A percentile compares a stretch with the other conserved stretches of the same genome.
Conservation (phyloP, 1,140 invertebrate genomes). For the Oryctes rhinoceros region DNA sequence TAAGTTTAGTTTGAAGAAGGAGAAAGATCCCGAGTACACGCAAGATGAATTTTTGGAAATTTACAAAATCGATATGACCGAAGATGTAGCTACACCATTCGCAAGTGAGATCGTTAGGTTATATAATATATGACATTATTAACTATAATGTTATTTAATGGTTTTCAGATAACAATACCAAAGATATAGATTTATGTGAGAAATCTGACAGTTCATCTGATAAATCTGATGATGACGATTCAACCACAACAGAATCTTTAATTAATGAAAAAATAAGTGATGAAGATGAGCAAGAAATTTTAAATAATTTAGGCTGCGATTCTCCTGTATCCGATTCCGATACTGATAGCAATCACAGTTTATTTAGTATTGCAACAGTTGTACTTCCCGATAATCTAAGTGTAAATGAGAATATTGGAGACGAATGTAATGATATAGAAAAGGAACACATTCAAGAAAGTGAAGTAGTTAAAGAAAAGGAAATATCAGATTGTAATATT, state of each 20-base stretch:
- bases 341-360: background rate
- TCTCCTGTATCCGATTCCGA: background rate
- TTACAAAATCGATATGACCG: constrained; percentile 27
- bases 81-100: background rate
- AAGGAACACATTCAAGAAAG: background rate
- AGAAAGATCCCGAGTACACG: background rate
- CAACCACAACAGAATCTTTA: background rate
- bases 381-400: background rate
- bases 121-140: background rate
- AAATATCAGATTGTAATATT: background rate
- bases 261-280: background rate
- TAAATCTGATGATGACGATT: background rate
- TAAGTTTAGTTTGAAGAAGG: background rate
- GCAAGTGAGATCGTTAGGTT: background rate
- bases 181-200: background rate
- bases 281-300: background rate
- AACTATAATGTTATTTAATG: background rate
- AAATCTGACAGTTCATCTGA: background rate
- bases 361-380: background rate
- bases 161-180: background rate
- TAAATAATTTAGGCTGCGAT: background rate
- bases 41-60: constrained; percentile 26
- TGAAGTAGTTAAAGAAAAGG: background rate
- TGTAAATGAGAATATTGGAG: background rate
- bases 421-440: background rate